Evolutionary conservation across 2,888 invertebrate species (phyloP).

Genomic region (Seladonia tumulorum): DNA sequence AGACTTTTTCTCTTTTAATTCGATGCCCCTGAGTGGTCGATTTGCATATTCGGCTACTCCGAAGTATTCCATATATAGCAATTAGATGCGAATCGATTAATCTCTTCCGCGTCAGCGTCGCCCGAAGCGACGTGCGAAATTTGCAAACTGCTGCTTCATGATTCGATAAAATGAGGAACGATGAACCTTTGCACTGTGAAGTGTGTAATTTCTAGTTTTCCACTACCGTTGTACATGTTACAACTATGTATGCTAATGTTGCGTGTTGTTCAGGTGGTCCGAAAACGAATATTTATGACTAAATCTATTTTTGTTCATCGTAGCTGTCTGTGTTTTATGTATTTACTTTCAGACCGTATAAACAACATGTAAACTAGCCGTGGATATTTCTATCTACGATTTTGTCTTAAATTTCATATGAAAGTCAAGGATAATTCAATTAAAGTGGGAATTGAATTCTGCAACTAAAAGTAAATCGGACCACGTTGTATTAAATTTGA

Average conservation of each 20-base stretch:
- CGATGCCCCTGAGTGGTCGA: background rate
- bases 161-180: background rate
- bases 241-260: background rate
- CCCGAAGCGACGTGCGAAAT: background rate
- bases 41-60: background rate
- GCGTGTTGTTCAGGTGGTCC: background rate
- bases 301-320: background rate
- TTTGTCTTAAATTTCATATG: background rate
- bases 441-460: background rate
- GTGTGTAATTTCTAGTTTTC: background rate
- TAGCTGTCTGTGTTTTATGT: background rate
- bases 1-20: background rate
- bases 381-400: background rate
- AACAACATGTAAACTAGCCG: background rate
- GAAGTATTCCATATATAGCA: slow-evolving; percentile 4
- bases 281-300: background rate
- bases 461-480: background rate
- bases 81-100: background rate
- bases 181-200: slow-evolving; percentile 1
- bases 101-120: background rate
- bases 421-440: background rate
- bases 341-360: background rate
- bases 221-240: background rate
- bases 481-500: background rate
- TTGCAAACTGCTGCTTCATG: slow-evolving; percentile 4